A percentile compares a stretch with the other conserved stretches of the same genome.
Evolutionary conservation across 2,888 invertebrate species (phyloP).

Genomic region (Tetranychus truncatus): DNA sequence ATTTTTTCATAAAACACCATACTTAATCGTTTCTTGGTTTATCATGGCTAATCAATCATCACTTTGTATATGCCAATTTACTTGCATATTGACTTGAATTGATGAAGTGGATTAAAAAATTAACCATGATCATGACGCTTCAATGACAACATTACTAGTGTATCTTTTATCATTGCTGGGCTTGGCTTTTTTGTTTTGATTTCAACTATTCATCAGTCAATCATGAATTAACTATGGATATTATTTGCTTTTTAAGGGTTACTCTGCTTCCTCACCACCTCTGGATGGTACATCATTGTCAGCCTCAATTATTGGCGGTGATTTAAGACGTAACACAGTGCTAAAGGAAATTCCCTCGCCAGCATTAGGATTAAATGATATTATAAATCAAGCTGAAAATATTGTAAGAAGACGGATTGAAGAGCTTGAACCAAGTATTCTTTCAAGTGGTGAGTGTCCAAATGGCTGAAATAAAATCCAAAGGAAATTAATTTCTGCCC

Average conservation of each 20-base stretch:
- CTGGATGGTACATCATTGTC: background rate
- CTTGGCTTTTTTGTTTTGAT: background rate
- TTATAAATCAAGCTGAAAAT: conserved; percentile 20
- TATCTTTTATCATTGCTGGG: background rate
- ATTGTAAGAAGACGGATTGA: conserved; percentile 22
- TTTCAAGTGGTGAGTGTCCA: conserved; percentile 23
- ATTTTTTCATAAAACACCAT: no score
- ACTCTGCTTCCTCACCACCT: background rate
- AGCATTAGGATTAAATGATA: conserved; percentile 18
- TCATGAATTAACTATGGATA: background rate
- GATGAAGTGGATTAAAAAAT: no score
- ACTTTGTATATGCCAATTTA: no score
- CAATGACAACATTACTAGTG: no score
- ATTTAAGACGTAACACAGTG: background rate
- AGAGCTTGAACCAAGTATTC: conserved; percentile 23
- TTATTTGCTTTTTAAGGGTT: background rate
- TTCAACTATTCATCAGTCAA: background rate
- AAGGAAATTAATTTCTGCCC: background rate
- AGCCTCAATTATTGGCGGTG: background rate
- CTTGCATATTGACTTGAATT: no score
- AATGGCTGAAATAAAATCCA: no score
- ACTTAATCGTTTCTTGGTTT: no score
- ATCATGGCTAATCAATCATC: no score
- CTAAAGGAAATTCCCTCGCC: background rate
- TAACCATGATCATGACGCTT: no score